Percentiles rank a stretch among this genome's conserved stretches.
Conservation (phyloP, 1,140 invertebrate genomes). For the Metopolophium dirhodum region DNA sequence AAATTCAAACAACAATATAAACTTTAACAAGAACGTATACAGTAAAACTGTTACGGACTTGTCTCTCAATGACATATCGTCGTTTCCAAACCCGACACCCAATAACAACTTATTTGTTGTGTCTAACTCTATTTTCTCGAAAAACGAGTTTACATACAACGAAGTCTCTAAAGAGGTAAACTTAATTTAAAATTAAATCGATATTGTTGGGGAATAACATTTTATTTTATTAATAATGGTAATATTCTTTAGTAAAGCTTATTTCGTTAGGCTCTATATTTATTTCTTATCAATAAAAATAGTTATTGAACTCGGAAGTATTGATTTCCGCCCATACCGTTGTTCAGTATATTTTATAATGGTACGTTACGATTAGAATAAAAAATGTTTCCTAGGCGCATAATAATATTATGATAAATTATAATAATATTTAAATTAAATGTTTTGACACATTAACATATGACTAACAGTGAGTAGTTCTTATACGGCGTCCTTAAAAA, state of each 20-base stretch:
- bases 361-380: not conserved
- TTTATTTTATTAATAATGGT: not conserved
- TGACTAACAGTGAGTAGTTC: not conserved
- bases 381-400: not conserved
- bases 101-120: constrained; percentile 54
- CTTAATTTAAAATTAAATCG: not conserved
- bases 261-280: not conserved
- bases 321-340: not conserved
- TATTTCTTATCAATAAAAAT: not conserved
- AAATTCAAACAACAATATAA: constrained; percentile 41
- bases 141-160: constrained; percentile 44
- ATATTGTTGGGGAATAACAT: not conserved
- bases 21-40: constrained; percentile 52
- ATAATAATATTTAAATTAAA: not conserved
- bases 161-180: constrained; percentile 45
- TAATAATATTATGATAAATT: not conserved
- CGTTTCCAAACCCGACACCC: constrained; percentile 49
- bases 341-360: not conserved
- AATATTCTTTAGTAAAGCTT: not conserved
- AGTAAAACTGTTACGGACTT: constrained; percentile 50
- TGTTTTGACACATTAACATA: not conserved
- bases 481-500: not conserved
- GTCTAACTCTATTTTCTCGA: constrained; percentile 50
- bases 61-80: constrained; percentile 50
- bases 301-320: not conserved